Base-by-base conservation (phyloP, 2,888 invertebrate species). In the Ptychoptera albimana region DNA sequence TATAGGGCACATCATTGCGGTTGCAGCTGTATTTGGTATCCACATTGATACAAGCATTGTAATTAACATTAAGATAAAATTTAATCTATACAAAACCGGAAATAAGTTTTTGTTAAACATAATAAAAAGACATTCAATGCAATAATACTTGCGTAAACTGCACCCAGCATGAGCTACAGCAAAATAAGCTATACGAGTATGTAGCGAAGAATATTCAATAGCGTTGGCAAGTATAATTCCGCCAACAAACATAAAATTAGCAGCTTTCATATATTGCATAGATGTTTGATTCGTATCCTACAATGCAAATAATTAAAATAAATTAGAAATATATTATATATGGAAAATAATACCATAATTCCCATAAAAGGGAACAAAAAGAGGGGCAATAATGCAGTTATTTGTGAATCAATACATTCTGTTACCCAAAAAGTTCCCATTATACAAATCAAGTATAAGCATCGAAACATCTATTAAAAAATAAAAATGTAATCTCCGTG, bases 21-120 rank as follows among this genome's bases (percentile, higher is more conserved):
- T 79, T 1, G 83, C 85, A 1, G 88, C 87, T 0, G 87, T 87
- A 58, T 89, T 88, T 4, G 84, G 85, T 52, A 88, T 85, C 88
- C 87, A 88, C 86, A 88, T 87, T 0, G 86, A 87, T 49, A 88
- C 75, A 55, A 87, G 82, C 81, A 83, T 85, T 0, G 87, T 85
- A 15, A 84, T 84, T 44, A 78, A 70, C 54, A 85, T 82, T 44
- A 87, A 68, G 1, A 86, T 85, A 52, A 85, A 71, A 61, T 84
- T 80, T 40, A 86, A 61, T 55, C 78, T 78, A 60, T 1, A 62
- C n/a, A n/a, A n/a, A n/a, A n/a, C n/a, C n/a, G n/a, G n/a, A n/a
- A n/a, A n/a, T n/a, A n/a, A n/a, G n/a, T n/a, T n/a, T n/a, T n/a
- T n/a, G n/a, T n/a, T n/a, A 55, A 46, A 44, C 13, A 45, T 39